phyloP scores from a whole-genome alignment of 2,113 vertebrate genomes.

The Anarrhichthys ocellatus region DNA sequence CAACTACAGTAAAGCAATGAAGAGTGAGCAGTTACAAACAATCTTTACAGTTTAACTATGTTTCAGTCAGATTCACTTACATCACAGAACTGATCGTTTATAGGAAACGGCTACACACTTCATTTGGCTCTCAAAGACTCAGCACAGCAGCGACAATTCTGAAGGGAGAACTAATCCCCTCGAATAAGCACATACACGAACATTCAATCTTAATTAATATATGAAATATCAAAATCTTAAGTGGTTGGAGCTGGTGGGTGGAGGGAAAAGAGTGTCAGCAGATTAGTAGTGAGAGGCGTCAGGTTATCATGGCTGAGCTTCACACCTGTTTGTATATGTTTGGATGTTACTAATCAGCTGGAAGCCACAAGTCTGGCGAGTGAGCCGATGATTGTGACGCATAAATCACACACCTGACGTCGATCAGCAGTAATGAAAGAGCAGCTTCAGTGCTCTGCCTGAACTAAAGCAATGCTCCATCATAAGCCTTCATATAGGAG shows the following conservation, averaged over 20 bases:
- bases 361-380: not conserved
- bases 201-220: not conserved
- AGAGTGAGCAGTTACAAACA: not conserved
- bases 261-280: not conserved
- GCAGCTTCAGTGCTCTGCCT: not conserved
- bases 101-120: too few relatives aligned
- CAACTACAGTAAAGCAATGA: not conserved
- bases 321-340: not conserved
- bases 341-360: not conserved
- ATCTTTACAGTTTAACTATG: not conserved
- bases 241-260: not conserved
- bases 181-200: not conserved
- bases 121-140: not conserved
- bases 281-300: not conserved
- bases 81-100: not conserved
- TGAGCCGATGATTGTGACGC: not conserved
- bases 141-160: not conserved
- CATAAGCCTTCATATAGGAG: not conserved
- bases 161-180: not conserved
- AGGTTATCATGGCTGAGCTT: not conserved
- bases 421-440: not conserved
- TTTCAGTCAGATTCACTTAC: not conserved
- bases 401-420: not conserved
- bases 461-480: not conserved
- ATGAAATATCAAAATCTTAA: not conserved